phyloP scores from a whole-genome alignment of 1,140 invertebrate species.

The Sweltsa coloradensis region DNA sequence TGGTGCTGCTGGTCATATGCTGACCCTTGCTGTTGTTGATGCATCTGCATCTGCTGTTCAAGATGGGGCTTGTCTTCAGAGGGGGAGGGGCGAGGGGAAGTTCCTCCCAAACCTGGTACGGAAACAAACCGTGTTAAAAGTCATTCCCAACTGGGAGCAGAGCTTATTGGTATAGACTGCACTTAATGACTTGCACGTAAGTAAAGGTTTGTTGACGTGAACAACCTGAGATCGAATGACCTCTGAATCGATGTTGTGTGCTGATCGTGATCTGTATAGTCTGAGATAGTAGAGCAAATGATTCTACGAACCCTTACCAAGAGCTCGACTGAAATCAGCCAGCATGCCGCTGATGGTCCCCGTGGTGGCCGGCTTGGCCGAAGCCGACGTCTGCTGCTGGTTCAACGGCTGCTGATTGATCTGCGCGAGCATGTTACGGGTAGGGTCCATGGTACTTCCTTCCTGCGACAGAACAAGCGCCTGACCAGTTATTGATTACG shows the following conservation, averaged over 20 bases:
- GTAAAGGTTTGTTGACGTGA: too few species aligned
- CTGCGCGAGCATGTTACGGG: too few species aligned
- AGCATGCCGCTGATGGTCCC: conserved; percentile 36
- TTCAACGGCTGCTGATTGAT: conserved; percentile 5
- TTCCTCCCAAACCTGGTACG: conserved; percentile 26
- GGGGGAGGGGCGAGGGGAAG: conserved; percentile 28
- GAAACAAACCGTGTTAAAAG: too few species aligned
- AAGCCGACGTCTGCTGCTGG: conserved; percentile 13
- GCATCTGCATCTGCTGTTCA: conserved; percentile 13
- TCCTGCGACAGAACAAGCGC: conserved; percentile 2
- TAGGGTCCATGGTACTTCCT: neutral
- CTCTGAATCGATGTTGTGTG: too few species aligned
- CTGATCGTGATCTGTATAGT: conserved; percentile 2
- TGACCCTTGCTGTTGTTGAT: conserved; percentile 2
- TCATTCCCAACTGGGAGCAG: too few species aligned
- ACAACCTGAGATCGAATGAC: too few species aligned
- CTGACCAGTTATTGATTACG: too few species aligned
- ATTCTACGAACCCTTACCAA: conserved; percentile 24
- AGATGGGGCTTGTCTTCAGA: conserved; percentile 25
- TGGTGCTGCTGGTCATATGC: conserved; percentile 13
- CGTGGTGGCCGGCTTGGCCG: conserved; percentile 13
- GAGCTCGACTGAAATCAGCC: conserved; percentile 37
- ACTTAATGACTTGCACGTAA: too few species aligned
- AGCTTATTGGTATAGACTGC: too few species aligned
- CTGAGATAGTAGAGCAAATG: conserved; percentile 3